Percentiles rank a stretch among this genome's conserved stretches.
Evolutionary conservation across 2,888 invertebrate genomes (phyloP).

Genomic region (Oscheius myriophilus): DNA sequence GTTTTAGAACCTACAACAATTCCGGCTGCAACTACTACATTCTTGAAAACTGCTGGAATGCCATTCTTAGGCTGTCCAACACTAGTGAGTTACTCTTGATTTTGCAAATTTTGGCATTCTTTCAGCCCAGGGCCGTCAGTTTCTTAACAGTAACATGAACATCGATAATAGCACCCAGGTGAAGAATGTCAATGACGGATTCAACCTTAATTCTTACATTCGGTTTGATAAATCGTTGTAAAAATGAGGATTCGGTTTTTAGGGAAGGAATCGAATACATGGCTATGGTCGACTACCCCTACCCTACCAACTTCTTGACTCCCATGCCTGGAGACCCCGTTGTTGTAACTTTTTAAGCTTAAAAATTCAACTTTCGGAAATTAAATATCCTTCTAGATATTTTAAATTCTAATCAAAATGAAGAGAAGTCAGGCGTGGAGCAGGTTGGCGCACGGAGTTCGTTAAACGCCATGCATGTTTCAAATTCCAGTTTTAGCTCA

Average conservation of each 20-base stretch:
- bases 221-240: neutral
- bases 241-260: neutral
- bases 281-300: slow-evolving; percentile 96
- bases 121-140: slow-evolving; percentile 78
- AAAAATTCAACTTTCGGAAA: no score
- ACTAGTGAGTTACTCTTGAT: slow-evolving; percentile 73
- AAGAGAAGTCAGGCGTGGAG: no score
- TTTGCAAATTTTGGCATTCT: neutral
- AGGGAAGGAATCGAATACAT: slow-evolving; percentile 74
- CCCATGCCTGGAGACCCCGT: slow-evolving; percentile 86
- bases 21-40: slow-evolving; percentile 76
- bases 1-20: slow-evolving; percentile 39
- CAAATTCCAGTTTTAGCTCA: no score
- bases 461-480: neutral
- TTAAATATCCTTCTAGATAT: no score
- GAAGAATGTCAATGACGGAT: slow-evolving; percentile 59
- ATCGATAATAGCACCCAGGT: slow-evolving; percentile 76
- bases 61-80: slow-evolving; percentile 75
- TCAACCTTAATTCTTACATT: slow-evolving; percentile 16
- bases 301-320: slow-evolving; percentile 82
- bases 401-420: no score
- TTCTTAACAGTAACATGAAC: slow-evolving; percentile 80
- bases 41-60: slow-evolving; percentile 83
- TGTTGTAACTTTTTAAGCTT: slow-evolving; percentile 73
- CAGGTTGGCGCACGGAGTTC: neutral